These are phyloP conservation scores for Mimachlamys varia DNA, from an alignment of 2,888 invertebrate species.

Conservation along the genomic window DNA sequence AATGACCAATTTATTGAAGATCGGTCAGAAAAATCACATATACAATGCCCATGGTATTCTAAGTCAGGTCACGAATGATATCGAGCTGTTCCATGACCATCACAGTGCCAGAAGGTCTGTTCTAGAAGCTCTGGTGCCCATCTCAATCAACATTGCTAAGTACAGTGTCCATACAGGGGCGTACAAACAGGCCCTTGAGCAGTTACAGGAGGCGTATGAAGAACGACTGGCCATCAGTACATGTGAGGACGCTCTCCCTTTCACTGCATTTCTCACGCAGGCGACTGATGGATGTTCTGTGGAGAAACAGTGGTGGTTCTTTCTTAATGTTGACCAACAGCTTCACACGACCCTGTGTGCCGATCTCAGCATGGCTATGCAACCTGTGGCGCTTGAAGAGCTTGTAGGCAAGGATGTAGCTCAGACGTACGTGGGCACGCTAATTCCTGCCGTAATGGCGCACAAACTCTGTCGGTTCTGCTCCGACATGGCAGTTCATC, in stretches of 20 bases:
- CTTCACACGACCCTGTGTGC: constrained; percentile 53
- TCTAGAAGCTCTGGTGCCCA: constrained; percentile 55
- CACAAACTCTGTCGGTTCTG: constrained; percentile 50
- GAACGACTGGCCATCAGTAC: constrained; percentile 58
- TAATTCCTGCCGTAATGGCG: constrained; percentile 52
- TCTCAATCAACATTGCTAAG: constrained; percentile 53
- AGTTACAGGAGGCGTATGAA: constrained; percentile 57
- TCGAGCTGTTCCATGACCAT: constrained; percentile 48
- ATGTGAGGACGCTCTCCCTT: constrained; percentile 60
- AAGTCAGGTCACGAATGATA: constrained; percentile 43
- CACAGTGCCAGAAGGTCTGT: constrained; percentile 49
- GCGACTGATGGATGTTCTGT: constrained; percentile 50
- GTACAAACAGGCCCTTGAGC: constrained; percentile 53
- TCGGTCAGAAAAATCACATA: not conserved
- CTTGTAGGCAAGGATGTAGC: constrained; percentile 50
- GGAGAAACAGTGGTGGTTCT: constrained; percentile 56
- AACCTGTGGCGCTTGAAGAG: constrained; percentile 51
- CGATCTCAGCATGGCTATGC: constrained; percentile 49
- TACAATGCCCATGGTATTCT: not conserved
- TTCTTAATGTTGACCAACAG: constrained; percentile 56
- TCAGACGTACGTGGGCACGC: constrained; percentile 49
- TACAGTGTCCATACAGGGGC: constrained; percentile 42
- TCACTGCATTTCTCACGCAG: constrained; percentile 54
- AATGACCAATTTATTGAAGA: not conserved
- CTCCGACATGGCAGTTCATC: constrained; percentile 53